These are phyloP conservation scores for Campoplex capitator DNA, from an alignment of 2,888 invertebrate species.

Conservation along the genomic window DNA sequence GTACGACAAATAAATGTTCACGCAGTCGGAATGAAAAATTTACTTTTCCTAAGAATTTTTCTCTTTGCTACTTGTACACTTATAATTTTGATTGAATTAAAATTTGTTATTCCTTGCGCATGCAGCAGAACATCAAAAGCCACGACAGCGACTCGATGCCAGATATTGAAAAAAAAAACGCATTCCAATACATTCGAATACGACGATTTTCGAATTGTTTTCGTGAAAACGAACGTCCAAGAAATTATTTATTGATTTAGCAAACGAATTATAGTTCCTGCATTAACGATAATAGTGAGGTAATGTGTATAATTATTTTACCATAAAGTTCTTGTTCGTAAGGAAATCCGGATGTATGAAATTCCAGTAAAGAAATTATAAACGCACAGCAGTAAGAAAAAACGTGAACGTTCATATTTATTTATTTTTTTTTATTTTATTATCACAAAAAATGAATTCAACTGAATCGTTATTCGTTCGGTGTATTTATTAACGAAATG, in stretches of 20 bases:
- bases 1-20: not conserved
- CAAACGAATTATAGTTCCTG: not conserved
- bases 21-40: too few species aligned
- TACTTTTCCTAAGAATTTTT: too few species aligned
- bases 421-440: not conserved
- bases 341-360: constrained; percentile 11
- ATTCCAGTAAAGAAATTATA: constrained; percentile 16
- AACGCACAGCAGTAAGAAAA: constrained; percentile 8
- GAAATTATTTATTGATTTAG: not conserved
- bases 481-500: not conserved
- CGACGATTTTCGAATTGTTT: too few species aligned
- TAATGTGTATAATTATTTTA: constrained; percentile 35
- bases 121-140: too few species aligned
- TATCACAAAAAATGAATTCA: not conserved
- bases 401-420: constrained; percentile 19
- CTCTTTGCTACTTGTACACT: too few species aligned
- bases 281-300: not conserved
- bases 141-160: too few species aligned
- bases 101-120: not conserved
- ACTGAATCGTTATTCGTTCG: not conserved
- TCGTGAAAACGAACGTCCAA: too few species aligned
- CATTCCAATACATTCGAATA: too few species aligned
- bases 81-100: too few species aligned
- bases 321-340: constrained; percentile 40
- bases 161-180: too few species aligned